phyloP scores from a whole-genome alignment of 2,888 invertebrate species.

The Tanytarsus gracilentus region DNA sequence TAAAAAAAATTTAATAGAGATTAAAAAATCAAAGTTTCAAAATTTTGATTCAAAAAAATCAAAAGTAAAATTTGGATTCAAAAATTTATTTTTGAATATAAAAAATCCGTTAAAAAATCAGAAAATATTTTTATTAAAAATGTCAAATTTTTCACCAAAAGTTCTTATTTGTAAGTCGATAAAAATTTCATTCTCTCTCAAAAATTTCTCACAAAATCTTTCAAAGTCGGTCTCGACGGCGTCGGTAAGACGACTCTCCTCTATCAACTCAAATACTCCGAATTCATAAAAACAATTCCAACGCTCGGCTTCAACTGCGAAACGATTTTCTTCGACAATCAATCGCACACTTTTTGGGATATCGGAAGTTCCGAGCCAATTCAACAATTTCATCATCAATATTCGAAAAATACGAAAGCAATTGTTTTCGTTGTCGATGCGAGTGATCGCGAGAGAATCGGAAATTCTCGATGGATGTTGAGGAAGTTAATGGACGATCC shows the following conservation, averaged over 20 bases:
- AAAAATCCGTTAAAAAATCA: too few relatives aligned
- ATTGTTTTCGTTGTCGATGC: neutral
- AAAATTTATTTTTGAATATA: too few relatives aligned
- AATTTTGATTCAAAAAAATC: too few relatives aligned
- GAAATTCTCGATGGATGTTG: neutral
- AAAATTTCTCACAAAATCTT: too few relatives aligned
- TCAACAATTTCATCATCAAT: neutral
- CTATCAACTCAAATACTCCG: neutral
- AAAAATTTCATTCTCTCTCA: too few relatives aligned
- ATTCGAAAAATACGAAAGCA: neutral
- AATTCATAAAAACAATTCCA: neutral
- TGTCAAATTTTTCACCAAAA: too few relatives aligned
- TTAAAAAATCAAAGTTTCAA: too few relatives aligned
- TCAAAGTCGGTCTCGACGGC: neutral
- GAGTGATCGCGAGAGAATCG: neutral
- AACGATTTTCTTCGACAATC: neutral
- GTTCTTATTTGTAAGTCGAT: too few relatives aligned
- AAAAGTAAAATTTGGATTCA: too few relatives aligned
- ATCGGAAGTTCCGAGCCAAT: neutral
- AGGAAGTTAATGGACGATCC: neutral
- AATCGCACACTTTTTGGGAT: neutral
- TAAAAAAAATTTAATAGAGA: too few relatives aligned
- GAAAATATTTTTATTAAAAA: too few relatives aligned
- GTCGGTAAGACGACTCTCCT: neutral
- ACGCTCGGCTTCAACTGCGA: slow-evolving; percentile 5